phyloP scores from a whole-genome alignment of 2,888 invertebrate species.

The Ceratothoa steindachneri region DNA sequence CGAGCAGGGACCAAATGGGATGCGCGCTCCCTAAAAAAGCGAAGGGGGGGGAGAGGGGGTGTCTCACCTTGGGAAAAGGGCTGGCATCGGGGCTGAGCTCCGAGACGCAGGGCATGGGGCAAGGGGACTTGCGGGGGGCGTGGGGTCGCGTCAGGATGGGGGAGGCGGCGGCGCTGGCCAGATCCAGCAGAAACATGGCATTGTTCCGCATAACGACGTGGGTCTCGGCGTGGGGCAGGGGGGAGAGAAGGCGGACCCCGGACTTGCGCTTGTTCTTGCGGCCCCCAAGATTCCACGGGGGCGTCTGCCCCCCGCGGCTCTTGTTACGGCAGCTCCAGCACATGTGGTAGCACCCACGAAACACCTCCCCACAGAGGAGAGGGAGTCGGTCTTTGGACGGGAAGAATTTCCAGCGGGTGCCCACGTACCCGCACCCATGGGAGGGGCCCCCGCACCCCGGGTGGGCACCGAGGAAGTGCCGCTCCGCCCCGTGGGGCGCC shows the following conservation, averaged over 20 bases:
- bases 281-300: constrained; percentile 50
- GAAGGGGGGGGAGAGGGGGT: too few relatives aligned
- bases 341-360: constrained; percentile 83
- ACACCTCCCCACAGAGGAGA: constrained; percentile 70
- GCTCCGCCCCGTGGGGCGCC: constrained; percentile 53
- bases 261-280: constrained; percentile 47
- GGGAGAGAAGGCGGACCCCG: constrained; percentile 42
- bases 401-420: constrained; percentile 56
- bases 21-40: too few relatives aligned
- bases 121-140: constrained; percentile 46
- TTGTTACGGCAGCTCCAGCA: constrained; percentile 87
- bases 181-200: constrained; percentile 84
- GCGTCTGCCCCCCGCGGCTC: constrained; percentile 53
- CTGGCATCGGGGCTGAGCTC: constrained; percentile 51
- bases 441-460: constrained; percentile 85
- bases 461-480: constrained; percentile 85
- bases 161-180: constrained; percentile 69
- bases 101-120: constrained; percentile 57
- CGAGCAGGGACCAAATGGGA: too few relatives aligned
- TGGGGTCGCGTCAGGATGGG: constrained; percentile 52
- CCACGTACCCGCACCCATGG: constrained; percentile 85
- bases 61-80: constrained; percentile 46
- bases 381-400: constrained; percentile 34
- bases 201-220: constrained; percentile 83
- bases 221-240: constrained; percentile 54